phyloP scores from a whole-genome alignment of 2,113 vertebrate species.

The Elephantulus edwardii region DNA sequence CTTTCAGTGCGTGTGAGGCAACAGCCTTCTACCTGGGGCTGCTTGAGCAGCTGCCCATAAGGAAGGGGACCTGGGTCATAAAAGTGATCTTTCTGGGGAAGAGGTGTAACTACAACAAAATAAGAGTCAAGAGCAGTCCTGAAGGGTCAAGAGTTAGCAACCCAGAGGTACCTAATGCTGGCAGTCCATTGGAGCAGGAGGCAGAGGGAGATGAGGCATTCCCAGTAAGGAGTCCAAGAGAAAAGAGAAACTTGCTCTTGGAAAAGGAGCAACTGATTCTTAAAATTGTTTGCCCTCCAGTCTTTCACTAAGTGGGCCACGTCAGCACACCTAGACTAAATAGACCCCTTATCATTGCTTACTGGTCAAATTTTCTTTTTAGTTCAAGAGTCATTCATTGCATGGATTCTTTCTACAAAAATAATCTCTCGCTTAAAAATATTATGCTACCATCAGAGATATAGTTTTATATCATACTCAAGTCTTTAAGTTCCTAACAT shows the following conservation, averaged over 20 bases:
- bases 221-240: not conserved
- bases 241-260: not conserved
- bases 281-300: not conserved
- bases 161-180: not conserved
- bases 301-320: not conserved
- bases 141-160: not conserved
- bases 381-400: not conserved
- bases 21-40: not conserved
- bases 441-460: not conserved
- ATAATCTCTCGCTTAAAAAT: not conserved
- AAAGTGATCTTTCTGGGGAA: not conserved
- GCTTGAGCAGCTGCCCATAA: not conserved
- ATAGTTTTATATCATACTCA: not conserved
- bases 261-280: not conserved
- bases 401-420: not conserved
- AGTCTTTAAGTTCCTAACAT: not conserved
- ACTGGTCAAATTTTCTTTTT: not conserved
- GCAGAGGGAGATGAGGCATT: not conserved
- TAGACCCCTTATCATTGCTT: not conserved
- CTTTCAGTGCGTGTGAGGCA: not conserved
- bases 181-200: not conserved
- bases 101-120: not conserved
- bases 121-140: not conserved
- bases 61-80: not conserved
- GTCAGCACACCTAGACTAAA: not conserved